A percentile compares a stretch with the other conserved stretches of the same genome.
phyloP scores from a whole-genome alignment of 2,113 vertebrate genomes.

The Saguinus imperator region DNA sequence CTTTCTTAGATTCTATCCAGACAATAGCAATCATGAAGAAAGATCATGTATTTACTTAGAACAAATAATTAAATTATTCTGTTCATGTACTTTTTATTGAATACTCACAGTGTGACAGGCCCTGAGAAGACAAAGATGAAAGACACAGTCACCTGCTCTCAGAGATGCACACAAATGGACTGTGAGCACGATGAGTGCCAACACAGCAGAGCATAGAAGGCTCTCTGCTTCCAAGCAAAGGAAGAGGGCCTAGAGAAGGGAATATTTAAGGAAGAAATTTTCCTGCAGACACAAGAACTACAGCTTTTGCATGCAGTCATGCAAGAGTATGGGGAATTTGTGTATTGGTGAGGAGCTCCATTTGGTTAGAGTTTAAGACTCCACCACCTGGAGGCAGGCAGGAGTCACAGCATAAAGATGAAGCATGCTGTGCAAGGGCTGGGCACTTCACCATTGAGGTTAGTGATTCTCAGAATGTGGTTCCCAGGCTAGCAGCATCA shows the following conservation, averaged over 20 bases:
- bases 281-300: neutral
- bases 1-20: neutral
- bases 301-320: neutral
- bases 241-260: neutral
- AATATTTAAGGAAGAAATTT: neutral
- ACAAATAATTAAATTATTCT: neutral
- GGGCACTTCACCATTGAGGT: neutral
- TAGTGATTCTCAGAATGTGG: neutral
- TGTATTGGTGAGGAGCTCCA: neutral
- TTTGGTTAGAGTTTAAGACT: neutral
- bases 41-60: neutral
- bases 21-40: neutral
- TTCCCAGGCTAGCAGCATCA: neutral
- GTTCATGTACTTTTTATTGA: neutral
- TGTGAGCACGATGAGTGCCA: neutral
- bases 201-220: neutral
- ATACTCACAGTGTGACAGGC: neutral
- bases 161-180: neutral
- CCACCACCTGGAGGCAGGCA: neutral
- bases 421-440: neutral
- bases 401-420: neutral
- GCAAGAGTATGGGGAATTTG: neutral
- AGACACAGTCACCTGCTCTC: neutral
- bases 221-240: neutral
- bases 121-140: neutral